A percentile compares a stretch with the other conserved stretches of the same genome.
Evolutionary conservation across 2,113 vertebrate genomes (phyloP).

Genomic region (Eudyptes chrysolophus): DNA sequence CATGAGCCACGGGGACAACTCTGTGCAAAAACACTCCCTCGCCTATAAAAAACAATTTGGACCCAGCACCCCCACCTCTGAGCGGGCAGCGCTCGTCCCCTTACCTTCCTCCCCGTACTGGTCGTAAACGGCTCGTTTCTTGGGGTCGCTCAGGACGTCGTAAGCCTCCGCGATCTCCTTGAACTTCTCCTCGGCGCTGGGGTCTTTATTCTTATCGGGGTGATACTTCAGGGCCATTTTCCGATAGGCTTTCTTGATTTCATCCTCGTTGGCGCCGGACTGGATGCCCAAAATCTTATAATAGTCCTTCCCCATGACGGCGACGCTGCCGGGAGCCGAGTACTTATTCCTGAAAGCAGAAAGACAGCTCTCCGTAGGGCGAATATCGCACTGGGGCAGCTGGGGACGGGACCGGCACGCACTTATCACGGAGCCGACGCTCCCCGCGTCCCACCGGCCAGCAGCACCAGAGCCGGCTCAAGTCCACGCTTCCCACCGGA

Average conservation of each 20-base stretch:
- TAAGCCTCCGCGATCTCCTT: constrained; percentile 98
- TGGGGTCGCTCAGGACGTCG: constrained; percentile 96
- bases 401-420: rapidly evolving
- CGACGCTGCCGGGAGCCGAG: constrained; percentile 61
- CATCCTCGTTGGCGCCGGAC: constrained; percentile 91
- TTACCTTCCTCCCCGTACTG: constrained; percentile 98
- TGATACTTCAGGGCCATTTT: constrained; percentile 98
- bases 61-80: neutral
- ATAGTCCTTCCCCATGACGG: constrained; percentile 97
- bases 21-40: neutral
- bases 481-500: neutral
- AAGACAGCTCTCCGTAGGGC: neutral
- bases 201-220: constrained; percentile 97
- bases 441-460: neutral
- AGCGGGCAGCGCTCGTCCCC: neutral
- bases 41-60: neutral
- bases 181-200: constrained; percentile 93
- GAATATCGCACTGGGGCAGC: neutral
- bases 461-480: neutral
- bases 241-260: constrained; percentile 97
- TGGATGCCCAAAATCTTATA: constrained; percentile 95
- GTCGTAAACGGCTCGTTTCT: constrained; percentile 93
- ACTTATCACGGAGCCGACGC: neutral
- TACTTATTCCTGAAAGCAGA: constrained; percentile 80
- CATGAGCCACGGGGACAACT: neutral